phyloP scores from a whole-genome alignment of 2,797 vertebrate species.

The Aythya fuligula region DNA sequence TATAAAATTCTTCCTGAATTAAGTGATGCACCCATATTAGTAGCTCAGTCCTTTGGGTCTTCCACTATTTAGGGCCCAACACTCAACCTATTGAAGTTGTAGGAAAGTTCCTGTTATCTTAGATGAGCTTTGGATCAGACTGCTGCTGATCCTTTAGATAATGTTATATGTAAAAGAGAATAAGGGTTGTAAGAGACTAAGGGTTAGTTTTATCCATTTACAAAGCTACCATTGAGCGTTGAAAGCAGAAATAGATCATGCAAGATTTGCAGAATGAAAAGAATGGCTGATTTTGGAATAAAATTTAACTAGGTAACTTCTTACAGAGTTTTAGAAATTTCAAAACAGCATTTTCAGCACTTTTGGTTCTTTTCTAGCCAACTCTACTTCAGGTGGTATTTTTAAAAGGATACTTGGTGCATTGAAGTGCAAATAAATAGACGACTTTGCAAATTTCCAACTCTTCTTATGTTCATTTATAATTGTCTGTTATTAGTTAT shows the following conservation, averaged over 20 bases:
- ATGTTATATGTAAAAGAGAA: not conserved
- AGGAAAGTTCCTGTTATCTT: not conserved
- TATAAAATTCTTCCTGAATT: not conserved
- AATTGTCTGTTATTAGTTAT: not conserved
- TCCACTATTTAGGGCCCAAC: not conserved
- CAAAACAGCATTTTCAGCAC: not conserved
- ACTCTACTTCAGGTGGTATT: not conserved
- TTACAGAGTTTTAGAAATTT: not conserved
- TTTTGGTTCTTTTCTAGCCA: not conserved
- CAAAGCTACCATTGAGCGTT: not conserved
- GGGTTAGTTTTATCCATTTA: not conserved
- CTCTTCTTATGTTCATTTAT: not conserved
- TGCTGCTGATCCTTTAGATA: not conserved
- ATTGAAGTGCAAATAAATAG: not conserved
- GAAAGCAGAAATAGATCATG: slow-evolving; percentile 8
- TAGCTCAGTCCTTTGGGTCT: not conserved
- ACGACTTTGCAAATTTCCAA: not conserved
- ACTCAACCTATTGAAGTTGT: not conserved
- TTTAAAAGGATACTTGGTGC: not conserved
- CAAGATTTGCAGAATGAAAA: not conserved
- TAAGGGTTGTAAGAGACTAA: not conserved
- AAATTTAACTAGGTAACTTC: not conserved
- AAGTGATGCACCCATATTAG: not conserved
- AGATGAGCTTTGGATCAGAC: not conserved
- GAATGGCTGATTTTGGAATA: not conserved